phyloP scores from a whole-genome alignment of 2,797 vertebrate genomes.

The Decapterus maruadsi region DNA sequence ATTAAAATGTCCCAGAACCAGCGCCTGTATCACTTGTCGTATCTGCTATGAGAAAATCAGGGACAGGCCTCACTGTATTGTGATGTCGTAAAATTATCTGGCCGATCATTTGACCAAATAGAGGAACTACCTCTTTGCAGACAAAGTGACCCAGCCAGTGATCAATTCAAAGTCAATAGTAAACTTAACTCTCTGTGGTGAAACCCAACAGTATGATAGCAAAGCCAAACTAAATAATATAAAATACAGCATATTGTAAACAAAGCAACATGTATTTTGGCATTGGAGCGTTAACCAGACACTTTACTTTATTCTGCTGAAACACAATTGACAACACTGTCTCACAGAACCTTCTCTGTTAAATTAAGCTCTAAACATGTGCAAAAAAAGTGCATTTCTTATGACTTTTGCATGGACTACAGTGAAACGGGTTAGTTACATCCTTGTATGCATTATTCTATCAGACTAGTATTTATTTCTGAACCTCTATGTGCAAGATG shows the following conservation, averaged over 20 bases:
- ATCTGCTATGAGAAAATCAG: constrained; percentile 16
- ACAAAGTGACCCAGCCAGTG: not conserved
- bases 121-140: not conserved
- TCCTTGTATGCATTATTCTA: not conserved
- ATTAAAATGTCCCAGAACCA: constrained; percentile 44
- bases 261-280: not conserved
- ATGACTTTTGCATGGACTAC: not conserved
- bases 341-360: not conserved
- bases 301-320: constrained; percentile 4
- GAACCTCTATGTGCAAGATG: not conserved
- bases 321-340: not conserved
- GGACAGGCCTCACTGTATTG: constrained; percentile 3
- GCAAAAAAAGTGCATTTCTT: not conserved
- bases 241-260: not conserved
- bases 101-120: not conserved
- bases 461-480: constrained; percentile 5
- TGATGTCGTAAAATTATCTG: not conserved
- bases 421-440: not conserved
- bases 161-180: not conserved
- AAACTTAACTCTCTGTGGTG: not conserved
- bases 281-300: not conserved
- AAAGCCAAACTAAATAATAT: not conserved
- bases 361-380: not conserved
- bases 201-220: not conserved
- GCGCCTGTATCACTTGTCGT: constrained; percentile 28